These are phyloP conservation scores for Hypsibius dujardini DNA, from an alignment of 1,140 invertebrate genomes.

Conservation along the genomic window DNA sequence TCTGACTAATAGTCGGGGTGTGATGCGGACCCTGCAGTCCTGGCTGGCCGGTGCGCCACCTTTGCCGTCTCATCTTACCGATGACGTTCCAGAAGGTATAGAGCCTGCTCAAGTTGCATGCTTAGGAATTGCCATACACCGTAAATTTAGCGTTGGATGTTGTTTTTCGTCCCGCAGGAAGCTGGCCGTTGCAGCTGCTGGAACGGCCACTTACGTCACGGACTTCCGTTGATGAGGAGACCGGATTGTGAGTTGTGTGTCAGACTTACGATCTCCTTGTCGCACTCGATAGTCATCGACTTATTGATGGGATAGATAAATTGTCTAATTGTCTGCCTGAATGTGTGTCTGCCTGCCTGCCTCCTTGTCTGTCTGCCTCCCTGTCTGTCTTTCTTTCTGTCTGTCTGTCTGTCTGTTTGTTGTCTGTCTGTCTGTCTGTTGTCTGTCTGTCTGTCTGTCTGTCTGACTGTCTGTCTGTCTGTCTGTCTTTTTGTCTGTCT, in stretches of 20 bases:
- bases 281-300: no score
- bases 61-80: no score
- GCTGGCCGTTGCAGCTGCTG: neutral
- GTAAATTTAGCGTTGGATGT: neutral
- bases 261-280: no score
- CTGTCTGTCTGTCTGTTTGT: slow-evolving; percentile 33
- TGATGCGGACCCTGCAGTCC: slow-evolving; percentile 33
- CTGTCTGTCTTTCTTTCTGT: slow-evolving; percentile 33
- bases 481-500: no score
- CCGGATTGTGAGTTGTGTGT: no score
- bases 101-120: neutral
- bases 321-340: no score
- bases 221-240: no score
- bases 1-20: slow-evolving; percentile 32
- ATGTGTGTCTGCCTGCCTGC: slow-evolving; percentile 37
- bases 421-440: slow-evolving; percentile 35
- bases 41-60: neutral
- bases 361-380: slow-evolving; percentile 32
- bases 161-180: neutral
- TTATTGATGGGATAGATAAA: no score
- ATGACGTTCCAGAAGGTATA: no score
- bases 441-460: slow-evolving; percentile 25
- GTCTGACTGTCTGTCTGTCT: no score
- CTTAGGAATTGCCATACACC: neutral
- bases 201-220: neutral